Evolutionary conservation across 2,797 vertebrate genomes (phyloP), one percentile per base, ranked within the genome.

Genomic region (Coccyzus lansbergi): DNA sequence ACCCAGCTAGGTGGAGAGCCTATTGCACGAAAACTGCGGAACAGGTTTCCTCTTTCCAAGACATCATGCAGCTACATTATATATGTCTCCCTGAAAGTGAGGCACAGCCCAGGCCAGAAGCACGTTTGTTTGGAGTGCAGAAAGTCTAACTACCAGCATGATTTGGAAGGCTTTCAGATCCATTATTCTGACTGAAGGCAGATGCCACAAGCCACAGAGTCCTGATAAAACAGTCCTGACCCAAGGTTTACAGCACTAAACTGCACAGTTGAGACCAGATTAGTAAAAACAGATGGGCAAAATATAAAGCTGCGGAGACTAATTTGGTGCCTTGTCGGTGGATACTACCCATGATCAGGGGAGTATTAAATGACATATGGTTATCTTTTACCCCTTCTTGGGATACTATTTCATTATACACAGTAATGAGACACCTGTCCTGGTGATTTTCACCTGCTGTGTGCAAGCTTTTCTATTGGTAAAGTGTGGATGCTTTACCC

Each of bases 271-370:
- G 93, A 95, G 94, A 78, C 82, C 86, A 91, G 69, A 84, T 96
- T 91, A 95, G 58, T 58, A 52, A 92, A 95, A 97, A 90, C 96
- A 98, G 97, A 97, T 97, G 96, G 97, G 59, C 44, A 51, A 90
- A 95, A 88, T 79, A 86, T 69, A 93, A 93, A 88, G 82, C 70
- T 84, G 33, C 76, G 70, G 70, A 91, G 53, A 85, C 77, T 97
- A 97, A 96, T 97, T 97, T 68, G 92, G 71, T 4, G 0, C 62
- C 13, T 83, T 78, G 80, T 91, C 31, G 83, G 95, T 88, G 94
- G 82, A 86, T 77, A 33, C 31, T 91, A 93, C 78, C 86, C 4
- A 6, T 93, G 90, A 95, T 96, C 83, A 94, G 90, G 72, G 58
- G 74, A 82, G 42, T 93, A 96, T 89, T 96, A 93, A 69, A 56